Base-by-base conservation (phyloP, 2,888 invertebrate species). In the Pycnomerus fuliginosus region DNA sequence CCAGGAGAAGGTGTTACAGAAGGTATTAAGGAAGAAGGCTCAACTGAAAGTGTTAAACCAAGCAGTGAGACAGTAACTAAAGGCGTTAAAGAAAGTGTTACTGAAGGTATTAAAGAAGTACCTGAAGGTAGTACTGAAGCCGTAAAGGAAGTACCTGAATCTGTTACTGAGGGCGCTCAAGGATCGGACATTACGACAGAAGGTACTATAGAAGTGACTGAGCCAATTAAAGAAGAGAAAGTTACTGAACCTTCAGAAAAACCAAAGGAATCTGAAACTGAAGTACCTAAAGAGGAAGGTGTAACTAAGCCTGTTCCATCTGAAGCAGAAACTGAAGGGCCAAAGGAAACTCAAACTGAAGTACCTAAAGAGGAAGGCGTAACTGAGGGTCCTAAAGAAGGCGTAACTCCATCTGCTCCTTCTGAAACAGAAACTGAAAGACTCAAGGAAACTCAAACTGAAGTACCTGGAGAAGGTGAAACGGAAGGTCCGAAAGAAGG, bases 271-370 rank as follows among this genome's bases (percentile, higher is more conserved):
- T 35, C 38, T 13, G 44, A 20, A 42, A 27, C 39, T 36, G 39
- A 35, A 36, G 13, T 49, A 16, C 23, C 34, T 28, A 11, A 32
- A 20, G 39, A 37, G 25, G 36, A 30, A 5, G 11, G 10, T 25
- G 39, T 32, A 28, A 20, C 28, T 16, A 11, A 33, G 22, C 4
- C 25, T 17, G 8, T 14, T 5, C 12, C 47, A 20, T 36, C 43
- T 16, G 50, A 52, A 42, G 30, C 35, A 23, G 44, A 36, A 17
- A 36, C 51, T 17, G 42, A 45, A 34, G 55, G 55, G 43, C 27
- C 20, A 10, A 37, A 50, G 22, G 50, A 44, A 44, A 4, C 20
- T 20, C 5, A 20, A 20, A 31, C 28, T 25, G 25, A 25, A 25
- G 10, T 3, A 3, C 5, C 11, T 25, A 4, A 25, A 12, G 25